Evolutionary conservation across 1,140 invertebrate species (phyloP).

Genomic region (Diorhabda carinulata): DNA sequence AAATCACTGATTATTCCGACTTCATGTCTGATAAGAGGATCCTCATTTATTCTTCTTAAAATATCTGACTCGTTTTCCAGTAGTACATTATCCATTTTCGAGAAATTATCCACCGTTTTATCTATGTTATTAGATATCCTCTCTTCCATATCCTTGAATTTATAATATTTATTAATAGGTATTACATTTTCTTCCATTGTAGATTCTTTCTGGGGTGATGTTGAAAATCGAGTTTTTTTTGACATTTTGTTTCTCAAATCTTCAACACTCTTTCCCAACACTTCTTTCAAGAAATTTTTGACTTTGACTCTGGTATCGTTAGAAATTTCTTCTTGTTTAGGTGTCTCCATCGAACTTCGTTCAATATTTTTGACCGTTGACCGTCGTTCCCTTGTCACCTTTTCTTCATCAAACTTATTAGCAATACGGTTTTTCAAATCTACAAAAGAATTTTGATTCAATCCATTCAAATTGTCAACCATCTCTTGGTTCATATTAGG

Average conservation of each 20-base stretch:
- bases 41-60: conserved; percentile 25
- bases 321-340: too few relatives aligned
- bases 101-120: conserved; percentile 27
- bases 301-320: too few relatives aligned
- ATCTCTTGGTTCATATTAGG: conserved; percentile 2
- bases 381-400: too few relatives aligned
- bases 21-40: conserved; percentile 25
- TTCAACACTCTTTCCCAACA: too few relatives aligned
- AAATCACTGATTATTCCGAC: conserved; percentile 22
- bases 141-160: conserved; percentile 20
- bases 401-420: too few relatives aligned
- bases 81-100: conserved; percentile 25
- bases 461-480: neutral
- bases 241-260: too few relatives aligned
- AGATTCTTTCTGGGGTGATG: too few relatives aligned
- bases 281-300: too few relatives aligned
- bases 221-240: too few relatives aligned
- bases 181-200: neutral
- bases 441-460: neutral
- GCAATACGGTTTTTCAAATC: neutral
- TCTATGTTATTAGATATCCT: conserved; percentile 28
- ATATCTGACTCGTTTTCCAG: conserved; percentile 25
- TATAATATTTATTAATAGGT: conserved; percentile 5
- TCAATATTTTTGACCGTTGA: too few relatives aligned
- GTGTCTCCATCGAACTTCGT: too few relatives aligned